These are phyloP conservation scores for Deilephila elpenor DNA, from an alignment of 2,888 invertebrate species.

Conservation along the genomic window DNA sequence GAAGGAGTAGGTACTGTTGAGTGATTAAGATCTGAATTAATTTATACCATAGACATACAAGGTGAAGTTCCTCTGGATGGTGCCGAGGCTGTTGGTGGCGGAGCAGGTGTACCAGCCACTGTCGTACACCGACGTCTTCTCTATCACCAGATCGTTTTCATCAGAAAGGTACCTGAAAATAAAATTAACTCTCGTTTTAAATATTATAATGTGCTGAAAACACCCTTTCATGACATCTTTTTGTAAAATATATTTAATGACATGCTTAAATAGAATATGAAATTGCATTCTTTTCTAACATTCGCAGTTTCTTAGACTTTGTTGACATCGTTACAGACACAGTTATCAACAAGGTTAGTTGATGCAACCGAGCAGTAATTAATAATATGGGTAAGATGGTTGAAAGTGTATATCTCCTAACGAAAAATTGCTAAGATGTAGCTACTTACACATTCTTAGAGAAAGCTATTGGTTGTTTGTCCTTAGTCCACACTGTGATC, in stretches of 20 bases:
- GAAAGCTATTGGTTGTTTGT: slow-evolving; percentile 61
- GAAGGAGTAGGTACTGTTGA: no score
- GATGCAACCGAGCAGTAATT: no score
- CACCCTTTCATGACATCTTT: no score
- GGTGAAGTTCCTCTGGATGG: slow-evolving; percentile 67
- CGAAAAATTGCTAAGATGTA: slow-evolving; percentile 30
- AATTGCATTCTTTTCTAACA: no score
- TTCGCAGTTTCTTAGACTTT: no score
- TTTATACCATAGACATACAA: slow-evolving; percentile 73
- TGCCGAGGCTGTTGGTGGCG: slow-evolving; percentile 68
- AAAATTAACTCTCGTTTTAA: background rate
- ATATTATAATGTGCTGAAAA: no score
- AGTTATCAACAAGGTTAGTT: no score
- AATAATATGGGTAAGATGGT: no score
- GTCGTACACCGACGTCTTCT: slow-evolving; percentile 57
- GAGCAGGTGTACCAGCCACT: slow-evolving; percentile 73
- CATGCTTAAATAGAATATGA: no score
- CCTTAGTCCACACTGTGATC: slow-evolving; percentile 74
- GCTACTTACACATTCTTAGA: slow-evolving; percentile 69
- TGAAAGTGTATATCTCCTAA: background rate
- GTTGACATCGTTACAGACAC: no score
- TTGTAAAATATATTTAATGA: no score
- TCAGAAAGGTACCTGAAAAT: slow-evolving; percentile 58
- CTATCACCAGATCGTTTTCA: slow-evolving; percentile 57
- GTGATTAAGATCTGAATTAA: background rate